Conservation (phyloP, 2,888 invertebrate species). For the Oscheius sp. region DNA sequence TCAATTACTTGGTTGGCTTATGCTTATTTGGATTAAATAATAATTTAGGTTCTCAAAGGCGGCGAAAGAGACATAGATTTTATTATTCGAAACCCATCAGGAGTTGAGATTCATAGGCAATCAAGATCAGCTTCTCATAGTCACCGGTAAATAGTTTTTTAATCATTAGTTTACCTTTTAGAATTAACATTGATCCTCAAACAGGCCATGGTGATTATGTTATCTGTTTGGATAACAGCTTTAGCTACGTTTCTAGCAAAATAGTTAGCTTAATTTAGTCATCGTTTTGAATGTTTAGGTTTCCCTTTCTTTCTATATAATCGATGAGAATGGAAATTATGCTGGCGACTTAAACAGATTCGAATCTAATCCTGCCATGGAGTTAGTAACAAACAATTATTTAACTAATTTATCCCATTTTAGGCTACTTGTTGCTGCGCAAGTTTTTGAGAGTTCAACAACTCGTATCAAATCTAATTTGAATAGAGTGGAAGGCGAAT, state of each 20-base stretch:
- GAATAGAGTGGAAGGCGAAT: slow-evolving; percentile 23
- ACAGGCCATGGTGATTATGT: slow-evolving; percentile 24
- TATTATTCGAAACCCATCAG: slow-evolving; percentile 18
- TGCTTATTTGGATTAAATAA: not conserved
- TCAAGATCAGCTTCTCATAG: slow-evolving; percentile 18
- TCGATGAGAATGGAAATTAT: slow-evolving; percentile 29
- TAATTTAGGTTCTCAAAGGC: slow-evolving; percentile 28
- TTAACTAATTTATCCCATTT: too few species aligned
- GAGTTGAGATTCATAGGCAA: slow-evolving; percentile 1
- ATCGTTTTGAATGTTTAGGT: not conserved
- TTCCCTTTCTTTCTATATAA: slow-evolving; percentile 24
- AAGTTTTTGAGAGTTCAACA: too few species aligned
- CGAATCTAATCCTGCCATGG: slow-evolving; percentile 14
- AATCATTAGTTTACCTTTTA: not conserved
- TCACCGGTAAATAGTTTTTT: not conserved
- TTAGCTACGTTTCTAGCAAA: slow-evolving; percentile 34
- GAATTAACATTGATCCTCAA: slow-evolving; percentile 25
- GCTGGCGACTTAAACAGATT: slow-evolving; percentile 23
- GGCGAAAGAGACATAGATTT: slow-evolving; percentile 30
- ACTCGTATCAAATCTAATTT: slow-evolving; percentile 27
- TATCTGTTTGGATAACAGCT: slow-evolving; percentile 36
- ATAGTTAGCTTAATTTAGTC: slow-evolving; percentile 12
- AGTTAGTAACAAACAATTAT: too few species aligned
- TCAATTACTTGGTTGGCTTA: slow-evolving; percentile 19
- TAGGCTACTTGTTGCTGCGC: too few species aligned